Conservation (phyloP, 2,797 vertebrate genomes). For the Cuniculus paca region DNA sequence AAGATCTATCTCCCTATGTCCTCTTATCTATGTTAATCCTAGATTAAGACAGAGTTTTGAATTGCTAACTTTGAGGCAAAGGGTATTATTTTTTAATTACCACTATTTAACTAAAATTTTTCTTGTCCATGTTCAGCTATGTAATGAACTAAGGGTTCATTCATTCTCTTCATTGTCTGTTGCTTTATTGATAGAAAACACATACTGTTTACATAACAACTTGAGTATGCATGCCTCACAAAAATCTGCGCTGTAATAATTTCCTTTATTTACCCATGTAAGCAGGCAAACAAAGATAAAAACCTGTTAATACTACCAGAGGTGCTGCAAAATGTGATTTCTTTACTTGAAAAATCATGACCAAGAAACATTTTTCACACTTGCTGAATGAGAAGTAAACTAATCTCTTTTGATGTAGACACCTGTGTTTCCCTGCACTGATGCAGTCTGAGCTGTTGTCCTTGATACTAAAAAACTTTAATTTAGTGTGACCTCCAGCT, state of each 20-base stretch:
- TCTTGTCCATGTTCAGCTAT: not conserved
- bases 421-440: constrained; percentile 56
- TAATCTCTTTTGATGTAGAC: constrained; percentile 49
- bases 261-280: constrained; percentile 16
- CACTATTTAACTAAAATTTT: not conserved
- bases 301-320: not conserved
- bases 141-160: not conserved
- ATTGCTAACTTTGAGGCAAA: not conserved
- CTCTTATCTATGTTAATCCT: not conserved
- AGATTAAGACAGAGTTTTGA: not conserved
- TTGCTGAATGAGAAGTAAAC: constrained; percentile 60
- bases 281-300: not conserved
- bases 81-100: not conserved
- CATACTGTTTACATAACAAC: not conserved
- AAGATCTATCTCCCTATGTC: not conserved
- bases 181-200: not conserved
- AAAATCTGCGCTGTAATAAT: not conserved
- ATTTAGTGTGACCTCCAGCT: constrained; percentile 65
- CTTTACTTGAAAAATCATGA: not conserved
- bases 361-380: constrained; percentile 9
- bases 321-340: not conserved
- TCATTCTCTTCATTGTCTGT: not conserved
- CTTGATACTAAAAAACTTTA: constrained; percentile 61
- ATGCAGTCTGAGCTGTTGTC: constrained; percentile 33
- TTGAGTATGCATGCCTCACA: not conserved